Percentiles rank a stretch among this genome's conserved stretches.
Conservation (phyloP, 2,888 invertebrate genomes). For the Notodonta ziczac region DNA sequence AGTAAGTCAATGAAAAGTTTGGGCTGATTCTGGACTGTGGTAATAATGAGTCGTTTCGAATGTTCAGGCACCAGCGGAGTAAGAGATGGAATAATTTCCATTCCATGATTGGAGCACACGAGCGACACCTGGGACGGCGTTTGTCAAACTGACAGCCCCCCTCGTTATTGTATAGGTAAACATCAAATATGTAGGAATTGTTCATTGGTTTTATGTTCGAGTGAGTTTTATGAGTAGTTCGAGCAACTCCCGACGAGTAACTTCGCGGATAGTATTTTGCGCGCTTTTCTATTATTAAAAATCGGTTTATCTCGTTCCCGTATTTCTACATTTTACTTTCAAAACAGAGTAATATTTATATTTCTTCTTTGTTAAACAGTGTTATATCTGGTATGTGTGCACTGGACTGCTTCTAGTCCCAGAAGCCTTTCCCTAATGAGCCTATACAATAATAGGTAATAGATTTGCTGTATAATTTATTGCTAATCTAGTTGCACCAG, state of each 20-base stretch:
- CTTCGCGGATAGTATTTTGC: not conserved
- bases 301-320: not conserved
- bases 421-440: no score
- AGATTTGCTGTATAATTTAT: no score
- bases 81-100: constrained; percentile 50
- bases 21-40: constrained; percentile 23
- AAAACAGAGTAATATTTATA: no score
- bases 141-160: constrained; percentile 55
- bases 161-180: constrained; percentile 46
- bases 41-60: constrained; percentile 44
- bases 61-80: constrained; percentile 28
- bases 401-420: no score
- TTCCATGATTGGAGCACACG: constrained; percentile 54
- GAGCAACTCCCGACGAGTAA: not conserved
- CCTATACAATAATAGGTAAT: no score
- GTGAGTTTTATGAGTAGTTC: constrained; percentile 45
- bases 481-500: no score
- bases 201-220: constrained; percentile 39
- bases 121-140: constrained; percentile 55
- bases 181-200: constrained; percentile 57
- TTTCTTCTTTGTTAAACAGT: no score
- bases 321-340: no score
- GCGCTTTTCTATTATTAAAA: not conserved
- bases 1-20: constrained; percentile 11
- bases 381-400: no score